These are phyloP conservation scores for Ichneumoninae sp. DNA, from an alignment of 2,888 invertebrate species.

Conservation along the genomic window DNA sequence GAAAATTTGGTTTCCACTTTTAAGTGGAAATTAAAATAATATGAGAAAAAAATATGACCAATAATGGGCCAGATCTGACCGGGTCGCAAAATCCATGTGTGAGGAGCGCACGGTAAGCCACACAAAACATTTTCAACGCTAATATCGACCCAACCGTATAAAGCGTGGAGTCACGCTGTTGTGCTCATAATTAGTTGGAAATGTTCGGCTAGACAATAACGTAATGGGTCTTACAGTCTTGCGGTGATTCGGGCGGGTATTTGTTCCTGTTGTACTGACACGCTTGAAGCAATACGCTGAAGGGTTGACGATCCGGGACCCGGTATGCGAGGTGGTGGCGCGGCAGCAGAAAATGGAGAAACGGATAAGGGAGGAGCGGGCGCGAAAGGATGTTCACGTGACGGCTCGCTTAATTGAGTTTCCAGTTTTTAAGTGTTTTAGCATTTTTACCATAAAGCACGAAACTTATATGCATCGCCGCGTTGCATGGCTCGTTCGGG, in stretches of 20 bases:
- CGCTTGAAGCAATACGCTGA: conserved; percentile 4
- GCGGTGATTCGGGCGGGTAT: conserved; percentile 13
- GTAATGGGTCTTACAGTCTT: too few relatives aligned
- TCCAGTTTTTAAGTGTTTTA: conserved; percentile 68
- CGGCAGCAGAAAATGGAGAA: conserved; percentile 1
- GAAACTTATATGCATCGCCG: conserved; percentile 69
- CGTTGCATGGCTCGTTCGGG: conserved; percentile 37
- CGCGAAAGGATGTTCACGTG: conserved; percentile 76
- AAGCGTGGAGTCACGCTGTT: too few relatives aligned
- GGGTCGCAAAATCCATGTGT: too few relatives aligned
- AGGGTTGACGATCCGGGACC: neutral
- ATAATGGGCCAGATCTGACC: too few relatives aligned
- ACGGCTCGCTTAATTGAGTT: conserved; percentile 74
- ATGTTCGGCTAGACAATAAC: too few relatives aligned
- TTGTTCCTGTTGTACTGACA: conserved; percentile 69
- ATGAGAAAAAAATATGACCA: too few relatives aligned
- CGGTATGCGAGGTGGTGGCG: neutral
- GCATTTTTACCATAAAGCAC: conserved; percentile 65
- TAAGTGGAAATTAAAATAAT: too few relatives aligned
- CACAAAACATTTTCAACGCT: too few relatives aligned
- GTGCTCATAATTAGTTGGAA: too few relatives aligned
- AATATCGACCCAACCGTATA: too few relatives aligned
- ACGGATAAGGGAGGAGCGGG: conserved; percentile 1
- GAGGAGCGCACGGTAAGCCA: too few relatives aligned
- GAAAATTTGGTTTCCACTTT: too few relatives aligned